Evolutionary conservation across 2,797 vertebrate species (phyloP).

Genomic region (Coilia nasus): DNA sequence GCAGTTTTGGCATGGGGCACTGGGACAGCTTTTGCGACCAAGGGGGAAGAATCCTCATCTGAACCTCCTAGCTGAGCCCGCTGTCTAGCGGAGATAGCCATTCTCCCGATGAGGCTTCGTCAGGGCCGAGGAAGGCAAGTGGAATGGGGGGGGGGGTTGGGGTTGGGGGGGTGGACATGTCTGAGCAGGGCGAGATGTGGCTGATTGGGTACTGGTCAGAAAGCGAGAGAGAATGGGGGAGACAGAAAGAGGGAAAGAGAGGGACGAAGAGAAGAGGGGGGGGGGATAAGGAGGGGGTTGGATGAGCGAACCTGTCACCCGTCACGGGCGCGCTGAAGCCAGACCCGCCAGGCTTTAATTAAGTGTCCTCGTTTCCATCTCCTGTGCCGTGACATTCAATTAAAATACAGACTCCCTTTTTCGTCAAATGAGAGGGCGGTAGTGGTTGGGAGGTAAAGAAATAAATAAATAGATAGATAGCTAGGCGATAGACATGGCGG

Average conservation of each 20-base stretch:
- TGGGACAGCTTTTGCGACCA: not conserved
- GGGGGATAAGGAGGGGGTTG: not conserved
- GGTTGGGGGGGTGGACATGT: not conserved
- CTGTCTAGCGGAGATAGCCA: conserved; percentile 10
- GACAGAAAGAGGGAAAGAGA: conserved; percentile 2
- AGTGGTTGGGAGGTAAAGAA: not conserved
- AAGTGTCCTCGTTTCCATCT: conserved; percentile 34
- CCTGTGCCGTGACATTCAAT: conserved; percentile 43
- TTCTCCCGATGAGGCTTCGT: too few relatives aligned
- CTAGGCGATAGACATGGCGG: too few relatives aligned
- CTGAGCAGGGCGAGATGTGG: conserved; percentile 8
- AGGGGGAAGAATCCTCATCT: not conserved
- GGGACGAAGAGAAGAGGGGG: not conserved
- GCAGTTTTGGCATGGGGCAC: not conserved
- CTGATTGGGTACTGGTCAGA: conserved; percentile 33
- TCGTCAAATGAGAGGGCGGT: conserved; percentile 7
- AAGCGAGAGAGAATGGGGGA: conserved; percentile 6
- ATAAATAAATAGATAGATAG: conserved; percentile 8
- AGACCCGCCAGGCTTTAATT: conserved; percentile 29
- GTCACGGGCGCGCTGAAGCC: conserved; percentile 12
- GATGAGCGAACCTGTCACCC: conserved; percentile 21
- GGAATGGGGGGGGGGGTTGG: too few relatives aligned
- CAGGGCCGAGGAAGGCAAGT: too few relatives aligned
- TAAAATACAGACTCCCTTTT: conserved; percentile 32
- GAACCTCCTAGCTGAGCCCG: not conserved